phyloP scores from a whole-genome alignment of 2,113 vertebrate species.

The Barnardius zonarius region DNA sequence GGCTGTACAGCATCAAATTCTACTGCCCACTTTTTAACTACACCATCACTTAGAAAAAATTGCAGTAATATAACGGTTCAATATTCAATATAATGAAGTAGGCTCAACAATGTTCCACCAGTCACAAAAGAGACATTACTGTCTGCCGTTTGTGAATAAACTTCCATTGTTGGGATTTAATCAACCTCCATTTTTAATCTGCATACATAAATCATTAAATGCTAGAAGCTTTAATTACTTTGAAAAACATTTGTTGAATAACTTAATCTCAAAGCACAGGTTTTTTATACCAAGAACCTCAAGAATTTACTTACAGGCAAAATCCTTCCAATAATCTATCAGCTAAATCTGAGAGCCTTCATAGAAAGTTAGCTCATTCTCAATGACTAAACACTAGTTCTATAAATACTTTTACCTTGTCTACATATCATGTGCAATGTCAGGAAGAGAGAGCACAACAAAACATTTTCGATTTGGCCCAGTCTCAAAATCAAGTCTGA shows the following conservation, averaged over 20 bases:
- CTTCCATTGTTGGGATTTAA: slow-evolving; percentile 55
- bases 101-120: slow-evolving; percentile 9
- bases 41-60: not conserved
- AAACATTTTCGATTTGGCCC: not conserved
- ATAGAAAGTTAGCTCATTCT: not conserved
- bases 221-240: slow-evolving; percentile 64
- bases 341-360: slow-evolving; percentile 1
- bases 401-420: not conserved
- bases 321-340: not conserved
- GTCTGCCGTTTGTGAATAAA: slow-evolving; percentile 36
- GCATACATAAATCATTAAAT: slow-evolving; percentile 67
- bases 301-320: slow-evolving; percentile 8
- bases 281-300: not conserved
- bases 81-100: not conserved
- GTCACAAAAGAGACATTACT: slow-evolving; percentile 23
- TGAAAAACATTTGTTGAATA: slow-evolving; percentile 56
- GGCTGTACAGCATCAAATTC: not conserved
- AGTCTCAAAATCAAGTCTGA: not conserved
- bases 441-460: not conserved
- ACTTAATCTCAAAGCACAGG: slow-evolving; percentile 37
- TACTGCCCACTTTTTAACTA: not conserved
- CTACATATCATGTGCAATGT: not conserved
- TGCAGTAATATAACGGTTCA: not conserved
- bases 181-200: slow-evolving; percentile 67
- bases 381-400: not conserved